phyloP scores from a whole-genome alignment of 2,797 vertebrate genomes.

The Eptatretus atami region DNA sequence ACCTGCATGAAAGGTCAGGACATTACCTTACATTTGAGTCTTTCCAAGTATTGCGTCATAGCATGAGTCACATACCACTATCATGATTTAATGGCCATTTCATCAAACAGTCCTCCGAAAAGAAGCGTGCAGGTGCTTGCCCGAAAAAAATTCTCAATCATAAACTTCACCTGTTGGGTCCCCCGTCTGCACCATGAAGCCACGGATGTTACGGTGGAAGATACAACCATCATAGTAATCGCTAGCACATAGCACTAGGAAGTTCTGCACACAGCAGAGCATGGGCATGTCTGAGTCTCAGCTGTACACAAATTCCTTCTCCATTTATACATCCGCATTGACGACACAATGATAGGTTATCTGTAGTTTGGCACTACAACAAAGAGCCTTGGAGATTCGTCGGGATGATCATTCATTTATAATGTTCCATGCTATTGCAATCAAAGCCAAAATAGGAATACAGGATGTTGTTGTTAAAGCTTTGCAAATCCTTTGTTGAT shows the following conservation, averaged over 20 bases:
- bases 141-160: neutral
- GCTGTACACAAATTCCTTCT: no score
- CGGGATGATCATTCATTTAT: no score
- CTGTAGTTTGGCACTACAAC: no score
- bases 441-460: no score
- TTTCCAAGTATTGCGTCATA: neutral
- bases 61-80: no score
- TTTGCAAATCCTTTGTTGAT: no score
- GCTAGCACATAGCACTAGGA: slow-evolving; percentile 55
- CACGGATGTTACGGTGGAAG: slow-evolving; percentile 90
- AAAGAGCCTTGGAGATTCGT: no score
- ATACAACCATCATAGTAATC: slow-evolving; percentile 57
- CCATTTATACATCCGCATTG: no score
- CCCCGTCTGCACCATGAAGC: slow-evolving; percentile 92
- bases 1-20: slow-evolving; percentile 19
- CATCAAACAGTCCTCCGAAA: neutral
- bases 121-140: neutral
- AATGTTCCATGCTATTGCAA: no score
- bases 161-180: slow-evolving; percentile 49
- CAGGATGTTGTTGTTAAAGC: no score
- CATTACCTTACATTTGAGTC: neutral
- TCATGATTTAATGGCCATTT: neutral
- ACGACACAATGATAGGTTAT: no score
- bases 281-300: no score
- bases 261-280: slow-evolving; percentile 31